These are phyloP conservation scores for Hylaeus volcanicus DNA, from an alignment of 1,140 invertebrate species.

Conservation along the genomic window DNA sequence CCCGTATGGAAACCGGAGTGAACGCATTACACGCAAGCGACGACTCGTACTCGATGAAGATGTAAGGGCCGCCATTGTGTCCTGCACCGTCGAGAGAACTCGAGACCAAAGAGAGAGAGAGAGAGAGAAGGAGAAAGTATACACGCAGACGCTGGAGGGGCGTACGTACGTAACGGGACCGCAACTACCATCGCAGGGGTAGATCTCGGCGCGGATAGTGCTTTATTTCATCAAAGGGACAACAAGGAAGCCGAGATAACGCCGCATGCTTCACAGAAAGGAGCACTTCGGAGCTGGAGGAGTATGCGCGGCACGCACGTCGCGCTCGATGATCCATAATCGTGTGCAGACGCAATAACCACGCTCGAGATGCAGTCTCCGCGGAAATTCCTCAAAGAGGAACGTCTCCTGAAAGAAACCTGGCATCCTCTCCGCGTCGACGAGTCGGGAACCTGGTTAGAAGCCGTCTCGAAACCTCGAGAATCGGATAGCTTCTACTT, in stretches of 20 bases:
- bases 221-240: constrained; percentile 68
- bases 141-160: neutral
- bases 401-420: neutral
- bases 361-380: constrained; percentile 43
- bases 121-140: constrained; percentile 8
- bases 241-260: constrained; percentile 66
- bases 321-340: constrained; percentile 58
- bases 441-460: neutral
- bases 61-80: constrained; percentile 62
- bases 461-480: too few relatives aligned
- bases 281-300: constrained; percentile 23
- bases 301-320: constrained; percentile 53
- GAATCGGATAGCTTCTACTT: too few relatives aligned
- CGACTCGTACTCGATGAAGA: constrained; percentile 61
- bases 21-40: constrained; percentile 58
- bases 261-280: constrained; percentile 42
- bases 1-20: constrained; percentile 49
- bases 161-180: constrained; percentile 41
- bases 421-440: too few relatives aligned
- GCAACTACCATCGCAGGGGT: constrained; percentile 61
- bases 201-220: constrained; percentile 64
- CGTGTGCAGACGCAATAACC: constrained; percentile 32
- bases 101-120: constrained; percentile 18
- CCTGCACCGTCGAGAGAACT: constrained; percentile 45
- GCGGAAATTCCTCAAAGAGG: constrained; percentile 30